phyloP scores from a whole-genome alignment of 2,888 invertebrate species.

The Xestia sexstrigata region DNA sequence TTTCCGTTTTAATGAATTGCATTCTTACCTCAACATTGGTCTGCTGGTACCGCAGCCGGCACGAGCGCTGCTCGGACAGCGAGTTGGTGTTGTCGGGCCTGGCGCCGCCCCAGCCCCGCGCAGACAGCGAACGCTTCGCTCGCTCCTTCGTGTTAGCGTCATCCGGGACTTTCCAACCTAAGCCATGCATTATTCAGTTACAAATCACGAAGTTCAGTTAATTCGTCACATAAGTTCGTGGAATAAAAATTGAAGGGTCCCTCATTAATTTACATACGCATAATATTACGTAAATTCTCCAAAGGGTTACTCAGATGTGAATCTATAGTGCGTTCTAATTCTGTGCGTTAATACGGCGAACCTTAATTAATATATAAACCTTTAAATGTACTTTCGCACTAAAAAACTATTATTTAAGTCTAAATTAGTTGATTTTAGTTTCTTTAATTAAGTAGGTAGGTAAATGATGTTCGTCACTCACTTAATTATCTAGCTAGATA shows the following conservation, averaged over 20 bases:
- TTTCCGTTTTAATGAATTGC: background rate
- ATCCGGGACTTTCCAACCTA: conserved; percentile 97
- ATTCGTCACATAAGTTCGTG: background rate
- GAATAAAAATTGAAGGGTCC: background rate
- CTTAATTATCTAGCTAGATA: background rate
- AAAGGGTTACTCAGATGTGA: background rate
- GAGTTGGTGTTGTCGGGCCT: conserved; percentile 92
- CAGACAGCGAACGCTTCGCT: conserved; percentile 91
- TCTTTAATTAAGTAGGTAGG: conserved; percentile 1
- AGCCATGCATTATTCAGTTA: conserved; percentile 12
- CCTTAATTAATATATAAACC: background rate
- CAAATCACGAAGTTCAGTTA: background rate
- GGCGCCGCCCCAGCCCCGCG: conserved; percentile 90
- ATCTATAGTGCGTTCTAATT: no score
- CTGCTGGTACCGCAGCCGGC: conserved; percentile 97
- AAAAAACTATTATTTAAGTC: background rate
- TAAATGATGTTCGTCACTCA: background rate
- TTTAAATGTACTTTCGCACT: background rate
- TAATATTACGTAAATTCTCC: background rate
- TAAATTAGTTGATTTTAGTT: conserved; percentile 14
- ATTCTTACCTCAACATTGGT: conserved; percentile 94
- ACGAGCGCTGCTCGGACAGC: conserved; percentile 92
- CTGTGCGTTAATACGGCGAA: no score
- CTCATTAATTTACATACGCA: no score
- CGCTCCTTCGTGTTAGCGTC: conserved; percentile 91